Conservation (phyloP, 2,797 vertebrate genomes). For the Mus caroli region DNA sequence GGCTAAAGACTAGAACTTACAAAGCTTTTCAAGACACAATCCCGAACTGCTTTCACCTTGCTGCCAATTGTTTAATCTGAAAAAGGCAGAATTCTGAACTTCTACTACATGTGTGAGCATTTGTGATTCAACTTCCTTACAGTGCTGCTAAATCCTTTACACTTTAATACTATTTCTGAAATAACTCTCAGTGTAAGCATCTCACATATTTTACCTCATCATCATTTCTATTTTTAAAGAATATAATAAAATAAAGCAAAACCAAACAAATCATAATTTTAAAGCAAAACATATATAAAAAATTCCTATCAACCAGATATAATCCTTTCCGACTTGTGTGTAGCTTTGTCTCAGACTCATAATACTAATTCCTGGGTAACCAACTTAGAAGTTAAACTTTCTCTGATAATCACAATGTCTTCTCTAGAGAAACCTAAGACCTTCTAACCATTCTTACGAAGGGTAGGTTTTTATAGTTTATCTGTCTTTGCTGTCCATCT, state of each 20-base stretch:
- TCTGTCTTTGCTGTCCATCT: background rate
- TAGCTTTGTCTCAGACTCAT: background rate
- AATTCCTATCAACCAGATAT: background rate
- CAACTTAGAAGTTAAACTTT: conserved; percentile 20
- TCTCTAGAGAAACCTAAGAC: background rate
- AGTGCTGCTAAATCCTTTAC: conserved; percentile 13
- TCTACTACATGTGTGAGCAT: conserved; percentile 27
- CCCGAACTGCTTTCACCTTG: conserved; percentile 40
- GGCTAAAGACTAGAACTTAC: conserved; percentile 61
- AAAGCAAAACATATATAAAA: background rate
- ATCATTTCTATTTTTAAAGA: background rate
- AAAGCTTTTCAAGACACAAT: conserved; percentile 46
- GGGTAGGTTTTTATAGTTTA: background rate
- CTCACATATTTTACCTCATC: background rate
- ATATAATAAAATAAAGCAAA: background rate
- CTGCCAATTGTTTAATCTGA: conserved; percentile 11
- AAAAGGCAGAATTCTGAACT: background rate
- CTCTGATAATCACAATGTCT: background rate
- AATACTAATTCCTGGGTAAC: background rate
- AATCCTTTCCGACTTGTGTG: background rate
- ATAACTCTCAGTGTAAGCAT: conserved; percentile 45
- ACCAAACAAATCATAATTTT: background rate
- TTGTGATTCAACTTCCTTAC: conserved; percentile 6
- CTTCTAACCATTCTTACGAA: conserved; percentile 6
- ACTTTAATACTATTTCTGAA: conserved; percentile 48